Conservation (phyloP, 2,888 invertebrate genomes). For the Oscheius sp. region DNA sequence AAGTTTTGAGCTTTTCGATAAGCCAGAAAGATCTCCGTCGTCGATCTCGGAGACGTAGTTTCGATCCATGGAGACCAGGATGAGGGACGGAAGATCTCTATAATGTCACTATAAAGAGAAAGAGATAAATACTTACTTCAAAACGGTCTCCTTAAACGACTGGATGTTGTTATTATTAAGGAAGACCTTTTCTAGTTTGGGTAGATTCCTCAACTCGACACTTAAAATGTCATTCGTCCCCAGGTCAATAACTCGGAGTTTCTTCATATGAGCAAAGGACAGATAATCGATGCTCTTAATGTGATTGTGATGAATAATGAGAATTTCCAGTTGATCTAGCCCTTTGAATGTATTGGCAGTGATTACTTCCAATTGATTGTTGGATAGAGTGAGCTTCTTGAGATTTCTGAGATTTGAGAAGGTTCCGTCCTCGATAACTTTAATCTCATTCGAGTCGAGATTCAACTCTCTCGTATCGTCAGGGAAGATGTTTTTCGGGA, state of each 20-base stretch:
- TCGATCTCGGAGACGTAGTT: conserved; percentile 52
- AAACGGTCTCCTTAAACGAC: conserved; percentile 41
- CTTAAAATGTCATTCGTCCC: conserved; percentile 68
- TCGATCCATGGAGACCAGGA: conserved; percentile 55
- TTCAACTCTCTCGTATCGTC: conserved; percentile 64
- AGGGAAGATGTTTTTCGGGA: conserved; percentile 56
- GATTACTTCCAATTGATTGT: conserved; percentile 69
- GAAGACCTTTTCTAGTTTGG: conserved; percentile 57
- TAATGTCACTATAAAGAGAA: conserved; percentile 3
- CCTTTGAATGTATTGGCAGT: conserved; percentile 48
- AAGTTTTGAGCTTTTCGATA: conserved; percentile 38
- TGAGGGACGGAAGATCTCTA: conserved; percentile 55
- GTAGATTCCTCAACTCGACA: conserved; percentile 44
- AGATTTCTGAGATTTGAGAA: conserved; percentile 53
- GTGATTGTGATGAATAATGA: conserved; percentile 60
- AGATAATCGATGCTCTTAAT: conserved; percentile 54
- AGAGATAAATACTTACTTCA: conserved; percentile 23
- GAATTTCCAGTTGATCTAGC: conserved; percentile 69
- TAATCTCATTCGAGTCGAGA: conserved; percentile 50
- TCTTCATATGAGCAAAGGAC: conserved; percentile 57
- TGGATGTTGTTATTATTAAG: conserved; percentile 66
- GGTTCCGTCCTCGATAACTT: conserved; percentile 51
- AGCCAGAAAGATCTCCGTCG: conserved; percentile 57
- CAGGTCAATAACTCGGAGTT: conserved; percentile 70
- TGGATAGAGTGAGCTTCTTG: conserved; percentile 70